Evolutionary conservation across 2,797 vertebrate genomes (phyloP), one percentile per base, ranked within the genome.

Genomic region (Xenops minutus): DNA sequence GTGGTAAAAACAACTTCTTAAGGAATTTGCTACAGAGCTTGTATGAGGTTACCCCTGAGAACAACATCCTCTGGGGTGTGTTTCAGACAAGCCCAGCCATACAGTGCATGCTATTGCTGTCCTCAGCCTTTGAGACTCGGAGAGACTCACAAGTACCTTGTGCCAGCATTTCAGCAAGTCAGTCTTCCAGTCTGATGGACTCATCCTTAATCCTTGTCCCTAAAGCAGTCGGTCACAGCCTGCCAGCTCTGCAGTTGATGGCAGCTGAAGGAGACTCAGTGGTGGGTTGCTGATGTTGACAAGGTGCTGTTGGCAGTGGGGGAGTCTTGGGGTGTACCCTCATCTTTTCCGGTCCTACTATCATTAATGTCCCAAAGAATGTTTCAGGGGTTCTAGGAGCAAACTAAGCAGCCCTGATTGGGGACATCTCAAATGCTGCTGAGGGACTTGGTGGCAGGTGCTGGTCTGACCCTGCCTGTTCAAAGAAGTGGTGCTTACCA

Each of bases 71-170:
- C 44, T 44, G 55, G 21, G 4, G 5, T 3, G 55, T 29, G 30
- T 67, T 46, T 51, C 26, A 16, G 59, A 27, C 43, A 22, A 22
- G 18, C 23, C 69, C 59, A 52, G 34, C 32, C 0, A 0, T 37
- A 4, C 0, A 0, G 9, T 52, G 22, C 4, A 1, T 56, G 34
- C 37, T 77, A 4, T 41, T 92, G 26, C 46, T 63, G 51, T 43
- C 61, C 37, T 74, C 41, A 63, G 22, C 56, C 74, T 37, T 36
- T 69, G 56, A 49, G 68, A 49, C 10, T 3, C 54, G 49, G 48
- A 64, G 41, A 30, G 44, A 34, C n/a, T n/a, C 34, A 8, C 7
- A 4, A 72, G 64, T 76, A 43, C 19, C 23, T 66, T 37, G 20
- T 69, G 51, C 73, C 48, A 44, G 18, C 19, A 12, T 66, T 80